phyloP scores from a whole-genome alignment of 2,797 vertebrate species.

The Acanthurus leucopareius region DNA sequence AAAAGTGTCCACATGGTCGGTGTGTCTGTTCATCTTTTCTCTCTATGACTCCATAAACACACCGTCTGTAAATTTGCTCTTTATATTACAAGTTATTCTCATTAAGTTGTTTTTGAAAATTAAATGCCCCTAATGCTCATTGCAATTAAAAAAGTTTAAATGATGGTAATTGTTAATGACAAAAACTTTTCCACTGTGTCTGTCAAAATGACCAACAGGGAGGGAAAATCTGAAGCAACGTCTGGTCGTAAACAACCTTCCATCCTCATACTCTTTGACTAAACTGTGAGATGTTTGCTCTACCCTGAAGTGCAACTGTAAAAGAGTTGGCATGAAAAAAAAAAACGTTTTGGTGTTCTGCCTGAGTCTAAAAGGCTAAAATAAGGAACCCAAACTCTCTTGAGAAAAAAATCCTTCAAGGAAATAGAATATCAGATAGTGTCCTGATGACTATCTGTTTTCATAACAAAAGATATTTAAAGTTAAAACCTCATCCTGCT shows the following conservation, averaged over 20 bases:
- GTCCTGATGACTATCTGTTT: constrained; percentile 19
- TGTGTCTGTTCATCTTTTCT: too few relatives aligned
- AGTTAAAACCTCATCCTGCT: constrained; percentile 24
- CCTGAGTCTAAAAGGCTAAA: constrained; percentile 35
- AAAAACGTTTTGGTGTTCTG: constrained; percentile 25
- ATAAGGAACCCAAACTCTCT: constrained; percentile 19
- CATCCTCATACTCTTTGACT: constrained; percentile 27
- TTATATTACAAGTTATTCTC: too few relatives aligned
- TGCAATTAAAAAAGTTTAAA: too few relatives aligned
- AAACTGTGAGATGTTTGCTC: constrained; percentile 50
- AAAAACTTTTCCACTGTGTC: too few relatives aligned
- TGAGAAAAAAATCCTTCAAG: constrained; percentile 21
- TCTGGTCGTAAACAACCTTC: constrained; percentile 9
- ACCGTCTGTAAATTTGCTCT: too few relatives aligned
- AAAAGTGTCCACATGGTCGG: too few relatives aligned
- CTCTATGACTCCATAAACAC: too few relatives aligned
- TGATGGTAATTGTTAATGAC: too few relatives aligned
- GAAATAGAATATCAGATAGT: constrained; percentile 11
- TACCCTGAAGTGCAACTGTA: constrained; percentile 47
- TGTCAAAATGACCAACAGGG: too few relatives aligned
- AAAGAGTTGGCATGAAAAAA: constrained; percentile 31
- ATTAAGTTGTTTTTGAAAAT: too few relatives aligned
- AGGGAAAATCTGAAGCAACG: too few relatives aligned
- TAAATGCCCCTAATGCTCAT: too few relatives aligned
- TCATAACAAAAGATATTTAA: constrained; percentile 29